Base-by-base conservation (phyloP, 2,888 invertebrate species). In the Hedychridium roseum region DNA sequence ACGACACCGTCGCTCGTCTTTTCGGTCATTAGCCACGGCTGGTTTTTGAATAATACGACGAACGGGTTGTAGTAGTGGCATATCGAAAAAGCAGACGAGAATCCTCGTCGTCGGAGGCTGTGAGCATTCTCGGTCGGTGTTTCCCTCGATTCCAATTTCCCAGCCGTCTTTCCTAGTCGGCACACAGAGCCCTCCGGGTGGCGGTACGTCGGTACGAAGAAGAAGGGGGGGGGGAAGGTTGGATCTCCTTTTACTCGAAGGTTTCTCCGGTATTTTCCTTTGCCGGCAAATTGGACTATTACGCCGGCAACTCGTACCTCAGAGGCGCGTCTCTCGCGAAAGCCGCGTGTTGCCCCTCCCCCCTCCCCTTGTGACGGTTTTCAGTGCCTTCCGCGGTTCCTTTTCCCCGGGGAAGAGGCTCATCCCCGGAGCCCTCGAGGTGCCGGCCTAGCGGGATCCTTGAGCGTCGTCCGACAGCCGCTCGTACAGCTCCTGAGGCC, bases 271-370 rank as follows among this genome's bases (percentile, higher is more conserved):
- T 65, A 68, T 73, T 71, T 75, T 71, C 64, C 67, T 70, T 74
- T 74, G 62, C 66, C 56, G 52, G 57, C 61, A 72, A 74, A 75
- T 75, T 73, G 72, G 70, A 72, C 71, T 71, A 71, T 74, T 68
- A 70, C 71, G 57, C 42, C 50, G 45, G 55, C 49, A 57, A 55
- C 31, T 43, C 43, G 40, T 48, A 51, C 52, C 52, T 57, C 43
- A 20, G 42, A 23, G 21, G 35, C 55, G 60, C 43, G 48, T 60
- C 50, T 11, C 49, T 59, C 54, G 54, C 50, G 57, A 65, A 51
- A 53, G 53, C 54, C 57, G 53, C 56, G 55, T 56, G 64, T 60
- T 64, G 56, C 57, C 62, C 52, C 50, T 48, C 46, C 21, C 38
- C n/a, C 47, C 3, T 43, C 41, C 20, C 6, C 20, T 37, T 20